phyloP scores from a whole-genome alignment of 2,797 vertebrate genomes.

The Channa striata region DNA sequence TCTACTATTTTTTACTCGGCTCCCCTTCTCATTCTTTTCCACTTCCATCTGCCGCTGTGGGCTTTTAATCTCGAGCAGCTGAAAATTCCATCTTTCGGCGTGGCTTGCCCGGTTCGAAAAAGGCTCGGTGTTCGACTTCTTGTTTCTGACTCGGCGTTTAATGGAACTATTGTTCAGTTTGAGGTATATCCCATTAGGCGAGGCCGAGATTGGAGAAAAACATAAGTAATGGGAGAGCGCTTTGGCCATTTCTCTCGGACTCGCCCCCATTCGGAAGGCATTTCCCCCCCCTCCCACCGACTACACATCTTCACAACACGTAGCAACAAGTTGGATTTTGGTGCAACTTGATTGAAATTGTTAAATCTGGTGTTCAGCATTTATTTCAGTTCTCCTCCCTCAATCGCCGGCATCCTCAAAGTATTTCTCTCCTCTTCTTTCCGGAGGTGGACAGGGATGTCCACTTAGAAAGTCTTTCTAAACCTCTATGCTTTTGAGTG shows the following conservation, averaged over 20 bases:
- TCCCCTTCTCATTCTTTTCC: constrained; percentile 63
- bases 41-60: constrained; percentile 69
- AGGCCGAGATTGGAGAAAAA: constrained; percentile 57
- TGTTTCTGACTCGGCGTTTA: constrained; percentile 79
- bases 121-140: constrained; percentile 67
- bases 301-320: constrained; percentile 28
- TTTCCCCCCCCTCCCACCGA: neutral
- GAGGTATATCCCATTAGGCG: constrained; percentile 74
- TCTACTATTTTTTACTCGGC: constrained; percentile 53
- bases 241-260: constrained; percentile 47
- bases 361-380: constrained; percentile 1
- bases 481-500: constrained; percentile 39
- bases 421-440: constrained; percentile 39
- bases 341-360: constrained; percentile 14
- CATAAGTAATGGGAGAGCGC: constrained; percentile 57
- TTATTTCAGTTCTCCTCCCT: neutral
- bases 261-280: constrained; percentile 29
- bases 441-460: constrained; percentile 30
- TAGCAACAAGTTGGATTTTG: constrained; percentile 43
- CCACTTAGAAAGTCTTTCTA: constrained; percentile 30
- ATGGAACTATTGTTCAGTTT: constrained; percentile 82
- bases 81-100: constrained; percentile 80
- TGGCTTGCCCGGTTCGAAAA: constrained; percentile 55
- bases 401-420: constrained; percentile 14
- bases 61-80: constrained; percentile 80